Percentiles rank a stretch among this genome's conserved stretches.
These are phyloP conservation scores for Centrocercus urophasianus DNA, from an alignment of 2,113 vertebrate genomes.

Conservation along the genomic window DNA sequence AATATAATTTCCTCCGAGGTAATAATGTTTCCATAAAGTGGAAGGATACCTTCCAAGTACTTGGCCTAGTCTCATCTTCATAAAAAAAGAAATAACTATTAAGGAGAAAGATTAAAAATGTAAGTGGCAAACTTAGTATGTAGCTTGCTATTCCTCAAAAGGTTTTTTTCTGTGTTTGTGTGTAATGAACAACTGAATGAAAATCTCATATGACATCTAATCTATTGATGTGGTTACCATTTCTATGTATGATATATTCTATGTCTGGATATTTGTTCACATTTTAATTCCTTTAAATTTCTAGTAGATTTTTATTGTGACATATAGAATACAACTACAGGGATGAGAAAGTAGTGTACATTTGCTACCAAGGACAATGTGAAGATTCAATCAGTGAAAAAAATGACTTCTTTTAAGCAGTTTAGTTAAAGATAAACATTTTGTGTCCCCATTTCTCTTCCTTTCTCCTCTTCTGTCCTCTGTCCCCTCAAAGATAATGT, in stretches of 20 bases:
- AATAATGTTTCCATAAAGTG: neutral
- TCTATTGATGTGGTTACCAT: neutral
- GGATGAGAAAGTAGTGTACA: neutral
- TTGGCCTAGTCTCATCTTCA: neutral
- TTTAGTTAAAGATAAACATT: neutral
- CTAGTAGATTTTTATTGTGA: neutral
- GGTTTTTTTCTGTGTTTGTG: neutral
- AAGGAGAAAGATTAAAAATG: neutral
- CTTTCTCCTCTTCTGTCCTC: neutral
- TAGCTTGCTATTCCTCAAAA: neutral
- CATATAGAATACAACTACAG: neutral
- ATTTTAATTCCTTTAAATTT: neutral
- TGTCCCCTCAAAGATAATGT: neutral
- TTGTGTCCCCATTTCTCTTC: neutral
- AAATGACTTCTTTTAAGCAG: neutral
- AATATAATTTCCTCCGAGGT: neutral
- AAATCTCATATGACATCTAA: neutral
- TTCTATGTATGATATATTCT: neutral
- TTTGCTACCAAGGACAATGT: constrained; percentile 37
- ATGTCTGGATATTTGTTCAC: neutral
- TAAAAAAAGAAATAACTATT: neutral
- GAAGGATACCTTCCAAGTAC: neutral
- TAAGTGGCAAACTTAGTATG: neutral
- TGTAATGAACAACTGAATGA: neutral
- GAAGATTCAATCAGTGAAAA: neutral